Conservation (phyloP, 1,140 invertebrate genomes). For the Anadara kagoshimensis region DNA sequence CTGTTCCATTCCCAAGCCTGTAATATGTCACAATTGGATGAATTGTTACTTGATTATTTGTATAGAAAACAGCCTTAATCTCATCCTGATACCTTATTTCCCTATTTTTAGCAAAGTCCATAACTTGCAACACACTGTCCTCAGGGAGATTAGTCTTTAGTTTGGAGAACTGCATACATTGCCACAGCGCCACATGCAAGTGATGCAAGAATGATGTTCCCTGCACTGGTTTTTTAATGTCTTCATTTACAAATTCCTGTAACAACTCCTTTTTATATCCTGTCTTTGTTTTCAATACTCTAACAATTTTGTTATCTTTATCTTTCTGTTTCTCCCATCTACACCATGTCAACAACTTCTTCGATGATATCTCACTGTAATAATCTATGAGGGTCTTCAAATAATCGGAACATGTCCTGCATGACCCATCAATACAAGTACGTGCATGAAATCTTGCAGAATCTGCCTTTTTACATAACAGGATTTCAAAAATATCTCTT, state of each 20-base stretch:
- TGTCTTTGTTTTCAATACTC: slow-evolving; percentile 20
- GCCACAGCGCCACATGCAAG: slow-evolving; percentile 42
- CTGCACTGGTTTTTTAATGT: slow-evolving; percentile 12
- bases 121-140: slow-evolving; percentile 16
- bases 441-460: too few relatives aligned
- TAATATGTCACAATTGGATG: slow-evolving; percentile 42
- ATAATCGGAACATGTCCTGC: too few relatives aligned
- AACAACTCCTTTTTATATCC: slow-evolving; percentile 16
- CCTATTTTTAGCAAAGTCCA: slow-evolving; percentile 49
- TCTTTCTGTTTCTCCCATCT: slow-evolving; percentile 22
- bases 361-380: slow-evolving; percentile 22
- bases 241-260: slow-evolving; percentile 32
- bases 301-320: not conserved
- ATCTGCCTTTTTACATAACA: too few relatives aligned
- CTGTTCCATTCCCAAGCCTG: slow-evolving; percentile 7
- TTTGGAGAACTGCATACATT: slow-evolving; percentile 22
- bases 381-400: too few relatives aligned
- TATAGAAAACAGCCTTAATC: slow-evolving; percentile 30
- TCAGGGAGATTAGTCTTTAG: slow-evolving; percentile 33
- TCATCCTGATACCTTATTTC: slow-evolving; percentile 32
- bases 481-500: too few relatives aligned
- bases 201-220: slow-evolving; percentile 34
- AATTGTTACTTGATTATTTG: slow-evolving; percentile 30
- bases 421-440: too few relatives aligned
- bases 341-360: slow-evolving; percentile 27